phyloP scores from a whole-genome alignment of 2,113 vertebrate species.

The Macrotus californicus region DNA sequence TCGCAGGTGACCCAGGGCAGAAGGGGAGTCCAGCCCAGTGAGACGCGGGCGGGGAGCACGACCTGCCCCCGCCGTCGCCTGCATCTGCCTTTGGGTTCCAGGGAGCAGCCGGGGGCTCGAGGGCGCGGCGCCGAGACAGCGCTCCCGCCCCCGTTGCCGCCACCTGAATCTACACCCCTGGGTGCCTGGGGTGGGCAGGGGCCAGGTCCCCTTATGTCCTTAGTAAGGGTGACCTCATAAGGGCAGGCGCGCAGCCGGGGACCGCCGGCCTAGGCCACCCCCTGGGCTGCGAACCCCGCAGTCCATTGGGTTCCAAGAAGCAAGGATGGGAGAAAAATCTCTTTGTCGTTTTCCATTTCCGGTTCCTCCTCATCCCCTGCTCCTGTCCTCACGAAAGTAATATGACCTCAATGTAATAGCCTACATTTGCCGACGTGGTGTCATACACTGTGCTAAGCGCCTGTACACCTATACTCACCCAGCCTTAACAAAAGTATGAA shows the following conservation, averaged over 20 bases:
- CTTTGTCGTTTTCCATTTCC: rapidly evolving
- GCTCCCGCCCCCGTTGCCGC: rapidly evolving
- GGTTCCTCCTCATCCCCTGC: too few relatives aligned
- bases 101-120: neutral
- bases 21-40: rapidly evolving
- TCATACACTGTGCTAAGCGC: rapidly evolving
- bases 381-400: neutral
- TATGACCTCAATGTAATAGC: neutral
- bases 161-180: neutral
- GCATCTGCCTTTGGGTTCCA: rapidly evolving
- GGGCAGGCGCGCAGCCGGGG: neutral
- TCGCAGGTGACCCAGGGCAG: rapidly evolving
- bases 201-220: rapidly evolving
- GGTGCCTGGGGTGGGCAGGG: neutral
- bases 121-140: rapidly evolving
- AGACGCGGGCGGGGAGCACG: rapidly evolving
- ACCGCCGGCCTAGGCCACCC: rapidly evolving
- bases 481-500: neutral
- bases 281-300: neutral
- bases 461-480: rapidly evolving
- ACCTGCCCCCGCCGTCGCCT: neutral
- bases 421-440: rapidly evolving
- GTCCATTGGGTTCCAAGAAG: neutral
- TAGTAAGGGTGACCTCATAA: neutral
- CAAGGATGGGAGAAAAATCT: neutral